Percentiles rank a stretch among this genome's conserved stretches.
These are phyloP conservation scores for Alviniconcha strummeri DNA, from an alignment of 2,888 invertebrate genomes.

Conservation along the genomic window DNA sequence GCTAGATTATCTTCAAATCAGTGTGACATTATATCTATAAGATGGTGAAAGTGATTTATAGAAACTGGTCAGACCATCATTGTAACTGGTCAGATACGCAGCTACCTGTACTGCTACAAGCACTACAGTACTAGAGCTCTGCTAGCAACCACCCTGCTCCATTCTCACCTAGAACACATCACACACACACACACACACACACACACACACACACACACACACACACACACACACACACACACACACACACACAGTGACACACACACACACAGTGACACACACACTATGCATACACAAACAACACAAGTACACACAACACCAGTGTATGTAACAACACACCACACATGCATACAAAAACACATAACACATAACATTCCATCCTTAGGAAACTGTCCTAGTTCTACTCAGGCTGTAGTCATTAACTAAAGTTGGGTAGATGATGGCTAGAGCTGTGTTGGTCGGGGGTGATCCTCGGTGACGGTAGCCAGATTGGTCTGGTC, in stretches of 20 bases:
- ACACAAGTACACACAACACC: no score
- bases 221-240: slow-evolving; percentile 1
- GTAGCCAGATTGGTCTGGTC: no score
- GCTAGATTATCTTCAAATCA: no score
- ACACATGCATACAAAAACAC: background rate
- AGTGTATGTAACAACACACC: background rate
- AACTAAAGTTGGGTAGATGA: no score
- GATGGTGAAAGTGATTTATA: no score
- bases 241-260: background rate
- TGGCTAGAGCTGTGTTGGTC: no score
- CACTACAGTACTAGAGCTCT: background rate
- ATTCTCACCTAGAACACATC: background rate
- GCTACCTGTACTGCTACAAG: background rate
- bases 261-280: background rate
- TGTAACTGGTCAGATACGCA: background rate
- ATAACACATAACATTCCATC: background rate
- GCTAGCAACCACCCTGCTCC: background rate
- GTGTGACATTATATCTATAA: no score
- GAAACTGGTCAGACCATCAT: no score
- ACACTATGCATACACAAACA: background rate
- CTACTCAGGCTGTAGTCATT: background rate
- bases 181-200: slow-evolving; percentile 1
- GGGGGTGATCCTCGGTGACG: no score
- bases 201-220: background rate
- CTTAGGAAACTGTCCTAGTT: background rate